phyloP scores from a whole-genome alignment of 92 coral and sea anemone genomes.

The Zoanthus sansibaricus region DNA sequence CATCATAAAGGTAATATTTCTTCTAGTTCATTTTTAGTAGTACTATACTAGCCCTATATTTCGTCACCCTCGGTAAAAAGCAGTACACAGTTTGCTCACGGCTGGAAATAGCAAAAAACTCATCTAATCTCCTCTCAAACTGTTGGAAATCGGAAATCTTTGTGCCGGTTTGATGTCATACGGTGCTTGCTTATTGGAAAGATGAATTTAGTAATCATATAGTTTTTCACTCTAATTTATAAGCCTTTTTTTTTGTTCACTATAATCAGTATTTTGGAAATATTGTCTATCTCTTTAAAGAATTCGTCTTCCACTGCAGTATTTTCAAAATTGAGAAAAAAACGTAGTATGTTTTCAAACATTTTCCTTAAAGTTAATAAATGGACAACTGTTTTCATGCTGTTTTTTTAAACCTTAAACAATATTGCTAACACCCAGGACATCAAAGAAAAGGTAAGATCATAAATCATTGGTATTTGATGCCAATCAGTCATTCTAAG shows the following conservation, averaged over 20 bases:
- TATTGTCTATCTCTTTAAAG: too few relatives aligned
- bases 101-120: slow-evolving; percentile 8
- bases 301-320: too few relatives aligned
- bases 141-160: slow-evolving; percentile 46
- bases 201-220: too few relatives aligned
- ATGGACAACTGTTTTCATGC: too few relatives aligned
- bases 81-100: slow-evolving; percentile 1
- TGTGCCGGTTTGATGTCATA: slow-evolving; percentile 2
- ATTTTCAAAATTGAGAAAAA: too few relatives aligned
- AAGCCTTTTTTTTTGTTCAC: neutral
- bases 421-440: neutral
- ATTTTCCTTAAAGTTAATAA: too few relatives aligned
- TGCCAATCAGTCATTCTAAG: neutral
- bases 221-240: neutral
- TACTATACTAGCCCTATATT: neutral
- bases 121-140: slow-evolving; percentile 36
- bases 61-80: slow-evolving; percentile 4
- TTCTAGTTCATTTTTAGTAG: too few relatives aligned
- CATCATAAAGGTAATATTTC: neutral
- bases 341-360: too few relatives aligned
- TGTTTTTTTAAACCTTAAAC: too few relatives aligned
- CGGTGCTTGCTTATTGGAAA: neutral
- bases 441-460: neutral
- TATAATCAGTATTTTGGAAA: too few relatives aligned
- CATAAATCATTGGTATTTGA: neutral